phyloP scores from a whole-genome alignment of 2,888 invertebrate species.

The Lycia hirtaria region DNA sequence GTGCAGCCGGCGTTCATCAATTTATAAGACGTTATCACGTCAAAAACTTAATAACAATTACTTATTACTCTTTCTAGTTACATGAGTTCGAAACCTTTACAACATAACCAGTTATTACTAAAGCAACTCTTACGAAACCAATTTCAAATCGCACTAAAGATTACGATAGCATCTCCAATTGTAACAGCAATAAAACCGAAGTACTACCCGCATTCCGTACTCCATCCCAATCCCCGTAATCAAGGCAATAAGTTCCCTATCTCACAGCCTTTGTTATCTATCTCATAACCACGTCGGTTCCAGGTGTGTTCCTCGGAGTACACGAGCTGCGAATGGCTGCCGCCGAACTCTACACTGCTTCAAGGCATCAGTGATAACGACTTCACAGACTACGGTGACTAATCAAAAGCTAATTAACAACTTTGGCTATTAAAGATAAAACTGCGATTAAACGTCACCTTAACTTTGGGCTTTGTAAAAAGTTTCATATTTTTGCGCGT shows the following conservation, averaged over 20 bases:
- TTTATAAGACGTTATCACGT: too few relatives aligned
- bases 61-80: too few relatives aligned
- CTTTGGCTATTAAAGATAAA: slow-evolving; percentile 43
- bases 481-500: slow-evolving; percentile 27
- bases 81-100: neutral
- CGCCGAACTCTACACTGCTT: slow-evolving; percentile 86
- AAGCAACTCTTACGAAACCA: slow-evolving; percentile 3
- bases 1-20: too few relatives aligned
- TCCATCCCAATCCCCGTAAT: slow-evolving; percentile 11
- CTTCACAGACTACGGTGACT: slow-evolving; percentile 42
- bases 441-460: slow-evolving; percentile 43
- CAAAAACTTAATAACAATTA: too few relatives aligned
- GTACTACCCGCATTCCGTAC: slow-evolving; percentile 10
- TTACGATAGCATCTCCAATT: slow-evolving; percentile 10
- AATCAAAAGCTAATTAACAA: slow-evolving; percentile 46
- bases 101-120: neutral
- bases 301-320: slow-evolving; percentile 66
- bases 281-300: slow-evolving; percentile 38
- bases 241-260: slow-evolving; percentile 20
- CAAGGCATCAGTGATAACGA: slow-evolving; percentile 59
- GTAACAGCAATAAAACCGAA: slow-evolving; percentile 21
- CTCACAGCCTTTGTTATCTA: slow-evolving; percentile 26
- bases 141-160: slow-evolving; percentile 1
- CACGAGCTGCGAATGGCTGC: slow-evolving; percentile 81
- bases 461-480: slow-evolving; percentile 32